phyloP scores from a whole-genome alignment of 2,797 vertebrate species.

The Molossus molossus region DNA sequence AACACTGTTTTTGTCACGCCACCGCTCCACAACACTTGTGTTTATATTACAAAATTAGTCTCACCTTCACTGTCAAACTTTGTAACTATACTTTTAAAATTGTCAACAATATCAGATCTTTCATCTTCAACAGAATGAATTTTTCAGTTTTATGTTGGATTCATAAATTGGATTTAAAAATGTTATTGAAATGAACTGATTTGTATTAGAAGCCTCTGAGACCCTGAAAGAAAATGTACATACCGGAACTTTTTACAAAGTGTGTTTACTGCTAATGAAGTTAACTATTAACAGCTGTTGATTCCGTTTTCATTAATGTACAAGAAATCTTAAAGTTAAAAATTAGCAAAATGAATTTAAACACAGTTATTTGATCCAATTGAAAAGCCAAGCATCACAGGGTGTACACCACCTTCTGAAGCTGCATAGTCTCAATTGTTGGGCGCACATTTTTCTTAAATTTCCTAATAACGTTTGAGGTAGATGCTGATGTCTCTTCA shows the following conservation, averaged over 20 bases:
- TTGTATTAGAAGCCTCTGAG: background rate
- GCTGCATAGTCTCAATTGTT: background rate
- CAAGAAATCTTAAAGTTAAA: background rate
- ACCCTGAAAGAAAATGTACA: background rate
- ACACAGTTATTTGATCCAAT: background rate
- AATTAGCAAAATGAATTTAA: constrained; percentile 5
- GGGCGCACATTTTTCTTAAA: background rate
- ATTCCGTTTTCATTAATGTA: background rate
- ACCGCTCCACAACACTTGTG: background rate
- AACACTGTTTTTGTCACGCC: background rate
- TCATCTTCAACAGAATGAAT: background rate
- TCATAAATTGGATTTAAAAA: constrained; percentile 1
- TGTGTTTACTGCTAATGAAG: background rate
- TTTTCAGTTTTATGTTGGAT: background rate
- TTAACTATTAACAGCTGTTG: background rate
- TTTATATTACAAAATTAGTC: background rate
- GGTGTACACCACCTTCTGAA: background rate
- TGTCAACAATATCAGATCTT: background rate
- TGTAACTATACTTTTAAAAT: background rate
- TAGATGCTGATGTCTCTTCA: background rate
- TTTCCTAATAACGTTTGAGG: background rate
- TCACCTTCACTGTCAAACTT: background rate
- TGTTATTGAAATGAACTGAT: background rate
- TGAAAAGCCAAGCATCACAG: background rate
- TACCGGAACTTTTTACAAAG: background rate